Conservation (phyloP, 2,113 vertebrate species). For the Nanorana parkeri region DNA sequence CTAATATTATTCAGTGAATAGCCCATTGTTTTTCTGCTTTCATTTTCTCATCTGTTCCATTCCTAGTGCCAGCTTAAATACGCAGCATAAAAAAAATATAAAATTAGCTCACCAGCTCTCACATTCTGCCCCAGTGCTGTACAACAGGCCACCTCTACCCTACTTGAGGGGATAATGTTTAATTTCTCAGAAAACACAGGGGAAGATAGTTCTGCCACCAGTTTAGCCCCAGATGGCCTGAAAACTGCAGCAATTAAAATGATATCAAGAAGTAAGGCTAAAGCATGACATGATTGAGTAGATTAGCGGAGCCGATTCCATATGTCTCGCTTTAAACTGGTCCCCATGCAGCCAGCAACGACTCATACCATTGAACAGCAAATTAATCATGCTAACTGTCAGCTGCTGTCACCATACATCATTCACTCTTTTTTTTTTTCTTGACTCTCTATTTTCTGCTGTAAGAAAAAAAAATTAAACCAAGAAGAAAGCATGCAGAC, state of each 20-base stretch:
- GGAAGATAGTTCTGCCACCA: constrained; percentile 23
- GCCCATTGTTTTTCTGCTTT: neutral
- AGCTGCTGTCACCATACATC: constrained; percentile 54
- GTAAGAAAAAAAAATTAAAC: constrained; percentile 51
- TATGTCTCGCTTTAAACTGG: constrained; percentile 53
- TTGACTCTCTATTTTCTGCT: constrained; percentile 41
- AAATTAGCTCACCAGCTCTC: neutral
- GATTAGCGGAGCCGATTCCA: constrained; percentile 51
- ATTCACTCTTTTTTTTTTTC: constrained; percentile 41
- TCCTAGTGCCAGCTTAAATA: neutral
- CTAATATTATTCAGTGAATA: neutral
- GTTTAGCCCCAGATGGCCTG: constrained; percentile 49
- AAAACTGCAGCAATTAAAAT: constrained; percentile 57
- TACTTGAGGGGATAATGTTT: constrained; percentile 17
- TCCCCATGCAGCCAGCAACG: constrained; percentile 53
- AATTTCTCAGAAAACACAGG: constrained; percentile 37
- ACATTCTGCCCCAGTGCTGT: constrained; percentile 6
- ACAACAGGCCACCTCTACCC: neutral
- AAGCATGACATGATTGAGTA: constrained; percentile 59
- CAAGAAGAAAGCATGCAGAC: constrained; percentile 47
- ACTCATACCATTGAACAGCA: constrained; percentile 53
- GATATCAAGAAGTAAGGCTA: constrained; percentile 54
- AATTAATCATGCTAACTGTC: constrained; percentile 59
- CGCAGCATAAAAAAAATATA: neutral
- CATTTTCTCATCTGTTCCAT: neutral